Evolutionary conservation across 2,113 vertebrate species (phyloP), one percentile per base, ranked within the genome.

Genomic region (Patagioenas fasciata): DNA sequence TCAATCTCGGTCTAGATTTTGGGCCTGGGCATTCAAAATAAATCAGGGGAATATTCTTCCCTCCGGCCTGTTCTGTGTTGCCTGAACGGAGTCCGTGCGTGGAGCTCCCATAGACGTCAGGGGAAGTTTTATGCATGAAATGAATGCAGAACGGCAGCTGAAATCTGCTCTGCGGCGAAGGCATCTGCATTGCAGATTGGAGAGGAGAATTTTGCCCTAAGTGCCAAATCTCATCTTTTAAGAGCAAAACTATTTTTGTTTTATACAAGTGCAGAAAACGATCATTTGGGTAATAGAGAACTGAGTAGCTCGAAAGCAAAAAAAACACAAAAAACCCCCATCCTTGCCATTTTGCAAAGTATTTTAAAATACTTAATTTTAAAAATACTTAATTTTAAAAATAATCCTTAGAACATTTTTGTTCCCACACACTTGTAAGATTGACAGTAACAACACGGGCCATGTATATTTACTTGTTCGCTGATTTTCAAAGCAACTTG

Each of bases 161-260:
- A 74, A 96, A 95, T 93, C 85, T 90, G 93, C 96, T 95, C 75
- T 93, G 93, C 38, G 3, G 89, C 6, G 19, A 83, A 44, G 8
- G 92, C 93, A 96, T 96, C 96, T 97, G 96, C 95, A 97, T 95
- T 96, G 96, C 94, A 97, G 96, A 97, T 96, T 89, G 89, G 67
- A 95, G 81, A 97, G 78, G 62, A 48, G 67, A 94, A 93, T 94
- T 88, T 88, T 95, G 95, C 93, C 95, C 92, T 84, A 82, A 91
- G 90, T 95, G 95, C 95, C 93, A 96, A 94, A 96, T 93, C 80
- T 86, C 85, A 56, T 91, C 83, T 93, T 85, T 48, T 77, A 79
- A 90, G 53, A 94, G 88, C 69, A 90, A 89, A 93, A 94, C 89
- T 94, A 94, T 90, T 96, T 94, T 90, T 90, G 79, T 91, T 93